These are phyloP conservation scores for Tragelaphus scriptus DNA, from an alignment of 2,113 vertebrate species.

Conservation along the genomic window DNA sequence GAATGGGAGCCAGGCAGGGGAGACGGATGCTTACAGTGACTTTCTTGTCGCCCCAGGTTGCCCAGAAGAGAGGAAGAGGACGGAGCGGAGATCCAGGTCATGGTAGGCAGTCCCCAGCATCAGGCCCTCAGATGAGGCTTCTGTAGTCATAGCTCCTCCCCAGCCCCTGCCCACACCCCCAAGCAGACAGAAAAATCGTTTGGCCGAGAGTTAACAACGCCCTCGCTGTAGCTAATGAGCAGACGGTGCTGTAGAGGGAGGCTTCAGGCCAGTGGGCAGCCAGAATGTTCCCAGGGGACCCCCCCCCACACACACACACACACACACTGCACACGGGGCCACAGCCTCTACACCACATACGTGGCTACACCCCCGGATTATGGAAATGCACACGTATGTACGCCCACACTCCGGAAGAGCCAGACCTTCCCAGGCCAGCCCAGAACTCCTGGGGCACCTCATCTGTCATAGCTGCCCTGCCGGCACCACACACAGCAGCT, in stretches of 20 bases:
- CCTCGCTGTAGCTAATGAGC: conserved; percentile 43
- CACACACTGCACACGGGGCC: background rate
- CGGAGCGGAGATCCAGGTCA: background rate
- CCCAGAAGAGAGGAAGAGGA: conserved; percentile 37
- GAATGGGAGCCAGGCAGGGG: background rate
- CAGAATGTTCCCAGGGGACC: conserved; percentile 23
- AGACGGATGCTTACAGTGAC: background rate
- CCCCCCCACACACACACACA: background rate
- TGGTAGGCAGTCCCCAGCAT: conserved; percentile 10
- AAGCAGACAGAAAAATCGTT: conserved; percentile 27
- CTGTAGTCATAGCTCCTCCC: background rate
- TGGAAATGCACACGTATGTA: background rate
- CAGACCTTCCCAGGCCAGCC: background rate
- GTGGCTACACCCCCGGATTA: background rate
- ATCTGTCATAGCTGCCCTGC: background rate
- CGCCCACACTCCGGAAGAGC: background rate
- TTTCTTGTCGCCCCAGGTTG: conserved; percentile 35
- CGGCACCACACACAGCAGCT: background rate
- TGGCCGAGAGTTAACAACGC: conserved; percentile 49
- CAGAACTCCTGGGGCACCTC: background rate
- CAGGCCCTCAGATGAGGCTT: background rate
- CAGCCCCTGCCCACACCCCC: background rate
- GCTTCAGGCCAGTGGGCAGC: background rate
- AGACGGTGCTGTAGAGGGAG: background rate
- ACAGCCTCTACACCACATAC: background rate